Percentiles rank a stretch among this genome's conserved stretches.
phyloP scores from a whole-genome alignment of 2,888 invertebrate genomes.

The Nudaria mundana region DNA sequence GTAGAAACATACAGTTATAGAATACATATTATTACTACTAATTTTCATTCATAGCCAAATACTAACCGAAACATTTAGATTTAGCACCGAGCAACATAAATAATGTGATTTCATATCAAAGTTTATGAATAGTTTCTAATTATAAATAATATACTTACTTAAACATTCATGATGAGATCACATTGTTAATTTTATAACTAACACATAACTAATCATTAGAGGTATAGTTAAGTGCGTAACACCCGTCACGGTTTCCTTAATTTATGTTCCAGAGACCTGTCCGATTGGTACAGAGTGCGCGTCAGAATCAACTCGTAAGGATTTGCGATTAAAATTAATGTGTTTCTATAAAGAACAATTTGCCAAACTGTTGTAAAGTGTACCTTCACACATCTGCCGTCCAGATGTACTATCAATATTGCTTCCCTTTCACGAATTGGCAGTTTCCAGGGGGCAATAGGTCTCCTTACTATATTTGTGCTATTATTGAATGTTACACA shows the following conservation, averaged over 20 bases:
- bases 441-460: constrained; percentile 54
- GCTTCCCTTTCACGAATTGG: constrained; percentile 72
- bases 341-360: constrained; percentile 73
- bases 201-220: constrained; percentile 33
- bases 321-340: constrained; percentile 75
- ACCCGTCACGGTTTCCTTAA: constrained; percentile 69
- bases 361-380: constrained; percentile 76
- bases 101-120: constrained; percentile 28
- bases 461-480: constrained; percentile 24
- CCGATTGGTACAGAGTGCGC: constrained; percentile 92
- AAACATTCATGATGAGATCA: constrained; percentile 21
- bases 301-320: constrained; percentile 93
- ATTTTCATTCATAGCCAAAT: constrained; percentile 27
- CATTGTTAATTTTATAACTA: constrained; percentile 18
- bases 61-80: constrained; percentile 34
- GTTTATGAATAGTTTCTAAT: not conserved
- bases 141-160: not conserved
- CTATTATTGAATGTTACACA: constrained; percentile 18
- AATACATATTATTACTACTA: constrained; percentile 28
- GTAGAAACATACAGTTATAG: constrained; percentile 37
- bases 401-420: constrained; percentile 72
- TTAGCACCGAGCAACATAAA: constrained; percentile 33
- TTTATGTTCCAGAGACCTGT: constrained; percentile 84
- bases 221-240: constrained; percentile 50
- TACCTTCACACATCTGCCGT: constrained; percentile 77